These are phyloP conservation scores for Temnothorax nylanderi DNA, from an alignment of 1,140 invertebrate genomes.

Conservation along the genomic window DNA sequence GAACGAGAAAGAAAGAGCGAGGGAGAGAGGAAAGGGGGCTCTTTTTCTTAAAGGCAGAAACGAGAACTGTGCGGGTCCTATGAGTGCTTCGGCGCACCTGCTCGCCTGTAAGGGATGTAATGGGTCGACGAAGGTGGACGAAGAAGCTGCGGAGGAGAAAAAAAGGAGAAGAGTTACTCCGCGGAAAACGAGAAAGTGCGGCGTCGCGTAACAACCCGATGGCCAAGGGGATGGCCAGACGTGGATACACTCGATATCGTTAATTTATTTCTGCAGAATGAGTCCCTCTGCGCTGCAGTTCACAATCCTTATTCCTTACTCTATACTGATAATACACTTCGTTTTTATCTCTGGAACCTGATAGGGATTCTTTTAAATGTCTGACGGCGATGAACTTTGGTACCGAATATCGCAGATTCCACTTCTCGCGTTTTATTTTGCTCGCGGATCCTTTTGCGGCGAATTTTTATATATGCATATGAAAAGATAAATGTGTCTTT, in stretches of 20 bases:
- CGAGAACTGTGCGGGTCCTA: conserved; percentile 43
- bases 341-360: not conserved
- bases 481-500: not conserved
- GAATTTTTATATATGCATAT: not conserved
- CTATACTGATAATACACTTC: conserved; percentile 6
- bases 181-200: conserved; percentile 38
- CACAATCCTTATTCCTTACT: not conserved
- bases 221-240: conserved; percentile 4
- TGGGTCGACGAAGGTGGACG: conserved; percentile 46
- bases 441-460: not conserved
- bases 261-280: conserved; percentile 27
- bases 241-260: conserved; percentile 34
- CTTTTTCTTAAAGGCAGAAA: conserved; percentile 15
- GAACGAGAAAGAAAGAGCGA: not conserved
- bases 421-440: not conserved
- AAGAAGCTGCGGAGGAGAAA: not conserved
- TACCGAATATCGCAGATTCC: not conserved
- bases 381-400: not conserved
- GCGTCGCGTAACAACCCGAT: conserved; percentile 21
- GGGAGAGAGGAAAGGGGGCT: not conserved
- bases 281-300: not conserved
- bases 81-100: conserved; percentile 71
- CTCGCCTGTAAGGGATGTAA: conserved; percentile 52
- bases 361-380: not conserved
- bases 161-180: not conserved